Percentiles rank a stretch among this genome's conserved stretches.
phyloP scores from a whole-genome alignment of 2,888 invertebrate species.

The Linnaemya tessellans region DNA sequence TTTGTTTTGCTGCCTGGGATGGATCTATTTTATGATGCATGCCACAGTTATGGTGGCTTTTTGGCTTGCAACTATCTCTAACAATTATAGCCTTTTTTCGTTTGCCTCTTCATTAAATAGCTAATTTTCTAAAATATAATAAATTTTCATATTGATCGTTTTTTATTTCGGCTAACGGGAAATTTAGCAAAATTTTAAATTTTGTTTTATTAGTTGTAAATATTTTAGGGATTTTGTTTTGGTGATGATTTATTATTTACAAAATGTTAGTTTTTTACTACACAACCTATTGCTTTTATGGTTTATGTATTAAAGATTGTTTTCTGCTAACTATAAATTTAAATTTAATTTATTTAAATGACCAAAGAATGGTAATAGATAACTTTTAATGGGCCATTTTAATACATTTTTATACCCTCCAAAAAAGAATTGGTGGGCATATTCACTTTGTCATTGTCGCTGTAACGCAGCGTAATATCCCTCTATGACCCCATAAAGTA shows the following conservation, averaged over 20 bases:
- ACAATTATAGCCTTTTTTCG: neutral
- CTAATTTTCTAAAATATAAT: constrained; percentile 23
- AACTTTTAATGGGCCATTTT: neutral
- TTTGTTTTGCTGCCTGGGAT: constrained; percentile 18
- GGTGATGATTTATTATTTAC: neutral
- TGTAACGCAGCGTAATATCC: too few species aligned
- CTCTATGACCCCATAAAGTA: too few species aligned
- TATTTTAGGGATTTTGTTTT: constrained; percentile 1
- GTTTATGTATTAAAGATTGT: neutral
- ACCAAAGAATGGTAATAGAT: neutral
- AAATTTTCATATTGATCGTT: constrained; percentile 12
- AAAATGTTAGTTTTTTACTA: too few species aligned
- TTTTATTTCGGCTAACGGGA: neutral
- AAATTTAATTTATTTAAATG: neutral
- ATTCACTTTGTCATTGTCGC: too few species aligned
- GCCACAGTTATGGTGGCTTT: constrained; percentile 20
- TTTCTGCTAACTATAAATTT: neutral
- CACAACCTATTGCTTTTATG: neutral
- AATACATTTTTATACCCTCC: too few species aligned
- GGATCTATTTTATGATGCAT: constrained; percentile 43
- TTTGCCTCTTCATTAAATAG: constrained; percentile 9
- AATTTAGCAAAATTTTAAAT: neutral
- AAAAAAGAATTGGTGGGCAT: too few species aligned
- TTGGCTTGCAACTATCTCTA: constrained; percentile 26
- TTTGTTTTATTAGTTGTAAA: neutral